Base-by-base conservation (phyloP, 1,140 invertebrate species). In the Drosophila repletoides region DNA sequence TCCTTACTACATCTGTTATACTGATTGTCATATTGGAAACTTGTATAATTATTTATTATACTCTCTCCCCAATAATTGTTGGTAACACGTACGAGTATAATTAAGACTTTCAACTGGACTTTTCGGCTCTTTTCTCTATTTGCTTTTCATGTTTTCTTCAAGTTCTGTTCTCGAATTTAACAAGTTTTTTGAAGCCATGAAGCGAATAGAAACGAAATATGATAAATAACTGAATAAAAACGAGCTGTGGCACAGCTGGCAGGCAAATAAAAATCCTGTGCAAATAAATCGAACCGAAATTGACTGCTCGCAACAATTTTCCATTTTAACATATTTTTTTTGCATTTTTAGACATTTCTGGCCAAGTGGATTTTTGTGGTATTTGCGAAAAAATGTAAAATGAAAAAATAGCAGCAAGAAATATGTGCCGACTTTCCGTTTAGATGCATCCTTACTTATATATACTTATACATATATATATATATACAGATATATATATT, bases 181-280 rank as follows among this genome's bases (percentile, higher is more conserved):
- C n/a, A n/a, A n/a, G n/a, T n/a, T n/a, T n/a, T n/a, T 33, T 33
- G 5, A 12, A 5, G n/a, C 10, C 14, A 34, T 15, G 15, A 31
- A 31, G 9, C 29, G 29, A 10, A 31, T 10, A n/a, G 29, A 10
- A 31, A 34, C 10, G 12, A 5, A n/a, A 1, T 12, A 15, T 34
- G 31, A 34, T 34, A 34, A n/a, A n/a, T n/a, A 34, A 34, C n/a
- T 34, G 33, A 34, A 34, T 34, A 34, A 12, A 34, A n/a, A n/a
- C n/a, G n/a, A n/a, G n/a, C n/a, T n/a, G n/a, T 5, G 15, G 36
- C 36, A 21, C n/a, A 22, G 14, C n/a, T 21, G 31, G 28, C 9
- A n/a, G 21, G 31, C 3, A 36, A 9, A 15, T 2, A 12, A 7
- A 24, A 14, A 6, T 14, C 5, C n/a, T 28, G 9, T 6, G 19